phyloP scores from a whole-genome alignment of 1,140 invertebrate species.

The Phthorimaea operculella region DNA sequence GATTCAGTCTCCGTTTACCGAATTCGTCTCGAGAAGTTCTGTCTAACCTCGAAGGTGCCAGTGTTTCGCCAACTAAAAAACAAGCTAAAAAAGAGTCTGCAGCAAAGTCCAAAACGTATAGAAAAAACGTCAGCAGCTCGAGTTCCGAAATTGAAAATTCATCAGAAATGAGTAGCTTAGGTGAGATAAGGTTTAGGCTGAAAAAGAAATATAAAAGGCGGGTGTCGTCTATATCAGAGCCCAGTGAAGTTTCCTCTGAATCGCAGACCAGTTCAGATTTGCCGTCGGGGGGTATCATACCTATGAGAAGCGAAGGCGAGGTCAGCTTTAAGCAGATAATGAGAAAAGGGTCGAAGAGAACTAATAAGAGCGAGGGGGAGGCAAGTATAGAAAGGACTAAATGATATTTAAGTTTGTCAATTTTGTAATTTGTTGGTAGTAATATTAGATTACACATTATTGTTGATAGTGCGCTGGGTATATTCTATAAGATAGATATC shows the following conservation, averaged over 20 bases:
- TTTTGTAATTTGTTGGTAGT: not conserved
- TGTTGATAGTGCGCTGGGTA: not conserved
- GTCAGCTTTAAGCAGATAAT: constrained; percentile 35
- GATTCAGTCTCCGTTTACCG: constrained; percentile 55
- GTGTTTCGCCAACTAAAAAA: constrained; percentile 11
- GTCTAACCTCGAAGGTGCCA: constrained; percentile 27
- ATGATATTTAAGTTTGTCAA: not conserved
- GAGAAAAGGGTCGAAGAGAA: constrained; percentile 25
- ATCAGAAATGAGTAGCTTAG: constrained; percentile 56
- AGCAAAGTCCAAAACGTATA: constrained; percentile 12
- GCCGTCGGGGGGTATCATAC: constrained; percentile 28
- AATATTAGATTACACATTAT: not conserved
- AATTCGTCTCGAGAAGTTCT: constrained; percentile 40
- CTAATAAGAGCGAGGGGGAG: constrained; percentile 58
- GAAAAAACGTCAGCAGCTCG: constrained; percentile 30
- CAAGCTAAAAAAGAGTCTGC: constrained; percentile 10
- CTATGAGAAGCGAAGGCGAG: constrained; percentile 53
- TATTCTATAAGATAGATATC: not conserved
- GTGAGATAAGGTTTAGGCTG: constrained; percentile 44
- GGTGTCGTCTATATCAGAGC: constrained; percentile 38
- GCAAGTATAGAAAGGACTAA: constrained; percentile 27
- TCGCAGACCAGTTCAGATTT: constrained; percentile 34
- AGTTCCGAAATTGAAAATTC: constrained; percentile 47
- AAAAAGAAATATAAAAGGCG: constrained; percentile 29
- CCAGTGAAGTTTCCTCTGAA: constrained; percentile 30